Conservation (phyloP, 2,797 vertebrate species). For the Syndactyla subalaris region DNA sequence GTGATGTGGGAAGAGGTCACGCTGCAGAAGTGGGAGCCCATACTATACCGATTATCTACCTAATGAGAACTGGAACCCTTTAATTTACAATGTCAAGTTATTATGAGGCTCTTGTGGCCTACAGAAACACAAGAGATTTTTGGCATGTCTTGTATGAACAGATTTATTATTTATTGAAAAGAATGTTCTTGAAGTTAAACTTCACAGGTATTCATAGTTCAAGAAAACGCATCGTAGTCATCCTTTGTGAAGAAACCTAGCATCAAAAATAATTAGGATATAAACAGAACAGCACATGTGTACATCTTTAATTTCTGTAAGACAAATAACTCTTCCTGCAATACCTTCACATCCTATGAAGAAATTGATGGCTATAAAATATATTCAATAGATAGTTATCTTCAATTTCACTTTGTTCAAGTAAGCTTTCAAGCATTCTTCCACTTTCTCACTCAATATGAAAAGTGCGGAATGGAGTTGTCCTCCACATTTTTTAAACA, state of each 20-base stretch:
- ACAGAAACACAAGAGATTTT: neutral
- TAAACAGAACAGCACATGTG: neutral
- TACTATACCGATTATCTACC: neutral
- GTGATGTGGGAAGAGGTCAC: neutral
- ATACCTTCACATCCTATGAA: neutral
- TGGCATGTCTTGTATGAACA: neutral
- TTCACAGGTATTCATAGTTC: neutral
- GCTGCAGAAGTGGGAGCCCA: neutral
- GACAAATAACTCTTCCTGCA: neutral
- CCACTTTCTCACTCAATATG: neutral
- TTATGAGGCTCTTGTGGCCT: neutral
- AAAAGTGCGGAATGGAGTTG: neutral
- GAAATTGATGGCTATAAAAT: neutral
- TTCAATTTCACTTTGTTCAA: neutral
- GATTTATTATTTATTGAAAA: neutral
- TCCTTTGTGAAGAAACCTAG: neutral
- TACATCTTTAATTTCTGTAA: neutral
- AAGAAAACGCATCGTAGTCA: neutral
- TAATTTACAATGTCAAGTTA: neutral
- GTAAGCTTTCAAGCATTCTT: neutral
- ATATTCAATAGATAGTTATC: neutral
- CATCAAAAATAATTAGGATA: neutral
- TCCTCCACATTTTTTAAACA: neutral
- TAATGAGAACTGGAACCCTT: neutral
- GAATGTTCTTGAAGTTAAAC: neutral